phyloP scores from a whole-genome alignment of 1,140 invertebrate species.

The Macrobrachium nipponense region DNA sequence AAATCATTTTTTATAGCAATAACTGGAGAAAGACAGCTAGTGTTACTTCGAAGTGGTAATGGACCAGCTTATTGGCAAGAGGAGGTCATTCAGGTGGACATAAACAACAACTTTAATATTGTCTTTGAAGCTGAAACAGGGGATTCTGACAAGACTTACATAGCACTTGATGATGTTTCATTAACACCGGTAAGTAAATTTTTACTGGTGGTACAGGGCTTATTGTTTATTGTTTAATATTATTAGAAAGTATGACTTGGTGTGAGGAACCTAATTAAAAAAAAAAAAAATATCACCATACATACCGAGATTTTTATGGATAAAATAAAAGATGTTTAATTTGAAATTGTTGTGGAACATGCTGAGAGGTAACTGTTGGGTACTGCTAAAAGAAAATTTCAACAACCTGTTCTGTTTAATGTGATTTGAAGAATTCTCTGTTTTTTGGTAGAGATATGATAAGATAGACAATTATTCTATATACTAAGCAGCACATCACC shows the following conservation, averaged over 20 bases:
- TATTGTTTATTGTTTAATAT: not conserved
- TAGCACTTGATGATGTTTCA: conserved; percentile 54
- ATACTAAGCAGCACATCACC: too few relatives aligned
- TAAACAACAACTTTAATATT: conserved; percentile 12
- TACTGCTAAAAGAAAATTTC: not conserved
- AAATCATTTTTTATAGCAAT: not conserved
- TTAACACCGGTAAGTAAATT: conserved; percentile 35
- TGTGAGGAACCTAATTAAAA: too few relatives aligned
- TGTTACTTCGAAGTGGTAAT: conserved; percentile 27
- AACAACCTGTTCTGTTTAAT: not conserved
- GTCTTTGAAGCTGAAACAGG: conserved; percentile 51
- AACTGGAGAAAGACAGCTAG: not conserved
- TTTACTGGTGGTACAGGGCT: not conserved
- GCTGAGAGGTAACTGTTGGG: too few relatives aligned
- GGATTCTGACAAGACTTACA: conserved; percentile 37
- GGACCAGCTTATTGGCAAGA: conserved; percentile 5
- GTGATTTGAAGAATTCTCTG: not conserved
- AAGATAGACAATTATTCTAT: too few relatives aligned
- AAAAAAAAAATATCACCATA: too few relatives aligned
- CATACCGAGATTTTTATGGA: not conserved
- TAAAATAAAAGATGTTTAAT: too few relatives aligned
- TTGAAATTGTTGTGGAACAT: too few relatives aligned
- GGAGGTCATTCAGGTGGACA: conserved; percentile 17
- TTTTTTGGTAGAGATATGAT: too few relatives aligned
- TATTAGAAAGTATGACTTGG: not conserved